Conservation (phyloP, 1,140 invertebrate species). For the Patella vulgata region DNA sequence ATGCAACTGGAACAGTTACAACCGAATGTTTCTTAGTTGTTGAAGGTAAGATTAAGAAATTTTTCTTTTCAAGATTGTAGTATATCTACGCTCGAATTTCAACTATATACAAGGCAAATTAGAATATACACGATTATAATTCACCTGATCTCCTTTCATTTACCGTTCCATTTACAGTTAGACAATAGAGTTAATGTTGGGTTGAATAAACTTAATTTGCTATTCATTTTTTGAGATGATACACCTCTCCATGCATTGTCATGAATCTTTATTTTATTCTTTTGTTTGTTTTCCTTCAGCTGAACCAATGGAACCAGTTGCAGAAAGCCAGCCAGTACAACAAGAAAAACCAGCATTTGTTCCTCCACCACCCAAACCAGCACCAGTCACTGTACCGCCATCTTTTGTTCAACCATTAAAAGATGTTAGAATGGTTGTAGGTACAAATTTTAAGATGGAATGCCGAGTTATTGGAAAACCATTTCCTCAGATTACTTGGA, state of each 20-base stretch:
- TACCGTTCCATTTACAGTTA: no score
- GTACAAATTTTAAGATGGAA: constrained; percentile 62
- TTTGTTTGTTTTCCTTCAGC: constrained; percentile 20
- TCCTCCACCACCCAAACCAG: constrained; percentile 12
- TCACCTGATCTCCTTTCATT: no score
- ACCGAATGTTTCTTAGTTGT: constrained; percentile 55
- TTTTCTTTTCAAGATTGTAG: background rate
- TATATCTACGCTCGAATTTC: background rate
- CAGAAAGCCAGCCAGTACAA: constrained; percentile 11
- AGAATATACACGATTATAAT: no score
- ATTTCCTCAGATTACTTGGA: constrained; percentile 67
- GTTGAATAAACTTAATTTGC: no score
- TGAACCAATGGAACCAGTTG: constrained; percentile 14
- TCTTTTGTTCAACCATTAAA: constrained; percentile 72
- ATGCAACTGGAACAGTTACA: constrained; percentile 83
- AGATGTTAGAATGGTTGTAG: constrained; percentile 52
- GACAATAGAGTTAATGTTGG: no score
- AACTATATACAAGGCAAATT: no score
- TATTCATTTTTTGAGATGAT: no score
- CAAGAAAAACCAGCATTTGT: constrained; percentile 34
- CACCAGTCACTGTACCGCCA: constrained; percentile 47
- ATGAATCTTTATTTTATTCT: no score
- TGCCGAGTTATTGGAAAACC: constrained; percentile 68
- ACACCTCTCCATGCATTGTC: no score
- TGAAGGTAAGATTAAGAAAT: constrained; percentile 51